phyloP scores from a whole-genome alignment of 2,113 vertebrate species.

The Triplophysa rosa region DNA sequence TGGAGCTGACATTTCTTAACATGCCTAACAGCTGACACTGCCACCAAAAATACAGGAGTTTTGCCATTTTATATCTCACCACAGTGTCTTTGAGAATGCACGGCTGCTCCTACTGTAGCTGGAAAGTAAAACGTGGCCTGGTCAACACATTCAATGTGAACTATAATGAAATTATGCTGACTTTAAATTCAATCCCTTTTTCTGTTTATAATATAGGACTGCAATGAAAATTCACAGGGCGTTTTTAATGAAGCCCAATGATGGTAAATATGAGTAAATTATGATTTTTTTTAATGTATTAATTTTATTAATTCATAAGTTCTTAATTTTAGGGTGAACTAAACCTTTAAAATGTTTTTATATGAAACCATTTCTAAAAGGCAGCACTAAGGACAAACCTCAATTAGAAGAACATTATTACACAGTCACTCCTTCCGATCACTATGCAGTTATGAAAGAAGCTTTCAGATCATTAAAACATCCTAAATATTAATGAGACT shows the following conservation, averaged over 20 bases:
- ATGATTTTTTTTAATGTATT: too few relatives aligned
- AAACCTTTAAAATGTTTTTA: too few relatives aligned
- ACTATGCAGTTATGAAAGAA: slow-evolving; percentile 1
- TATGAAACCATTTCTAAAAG: not conserved
- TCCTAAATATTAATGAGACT: slow-evolving; percentile 29
- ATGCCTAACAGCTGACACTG: not conserved
- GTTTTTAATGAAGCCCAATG: too few relatives aligned
- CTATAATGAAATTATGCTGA: too few relatives aligned
- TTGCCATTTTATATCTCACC: not conserved
- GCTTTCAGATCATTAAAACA: slow-evolving; percentile 25
- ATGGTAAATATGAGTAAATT: too few relatives aligned
- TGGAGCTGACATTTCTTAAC: slow-evolving; percentile 22
- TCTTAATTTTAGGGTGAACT: too few relatives aligned
- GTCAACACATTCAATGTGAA: not conserved
- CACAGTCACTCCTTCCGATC: slow-evolving; percentile 5
- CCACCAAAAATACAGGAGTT: not conserved
- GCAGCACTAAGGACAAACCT: not conserved
- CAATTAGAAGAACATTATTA: slow-evolving; percentile 11
- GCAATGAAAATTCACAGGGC: too few relatives aligned
- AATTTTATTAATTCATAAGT: too few relatives aligned
- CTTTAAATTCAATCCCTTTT: too few relatives aligned
- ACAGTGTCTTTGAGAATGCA: slow-evolving; percentile 10
- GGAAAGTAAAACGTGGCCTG: not conserved
- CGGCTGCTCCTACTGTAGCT: not conserved
- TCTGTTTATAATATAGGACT: too few relatives aligned